A percentile compares a stretch with the other conserved stretches of the same genome.
These are phyloP conservation scores for Varanus salvator DNA, from an alignment of 2,113 vertebrate genomes.

Conservation along the genomic window DNA sequence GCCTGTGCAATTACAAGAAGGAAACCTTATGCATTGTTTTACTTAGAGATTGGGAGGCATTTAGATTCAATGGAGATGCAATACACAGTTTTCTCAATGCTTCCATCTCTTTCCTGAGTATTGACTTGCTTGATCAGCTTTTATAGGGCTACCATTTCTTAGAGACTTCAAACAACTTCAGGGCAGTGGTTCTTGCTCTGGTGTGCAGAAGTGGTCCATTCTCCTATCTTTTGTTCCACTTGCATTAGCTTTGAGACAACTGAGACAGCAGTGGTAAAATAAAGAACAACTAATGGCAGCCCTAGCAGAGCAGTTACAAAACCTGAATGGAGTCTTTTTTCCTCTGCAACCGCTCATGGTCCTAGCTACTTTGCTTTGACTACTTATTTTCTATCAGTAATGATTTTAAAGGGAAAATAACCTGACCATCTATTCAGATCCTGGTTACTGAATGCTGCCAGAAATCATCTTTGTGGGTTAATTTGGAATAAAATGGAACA, in stretches of 20 bases:
- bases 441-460: background rate
- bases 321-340: background rate
- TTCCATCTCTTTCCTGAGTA: background rate
- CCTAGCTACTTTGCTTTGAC: background rate
- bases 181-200: background rate
- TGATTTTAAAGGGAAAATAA: background rate
- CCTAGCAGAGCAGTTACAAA: background rate
- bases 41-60: fast-evolving
- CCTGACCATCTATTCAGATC: background rate
- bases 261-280: background rate
- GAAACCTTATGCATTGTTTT: background rate
- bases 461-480: too few species aligned
- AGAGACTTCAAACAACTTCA: background rate
- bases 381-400: background rate
- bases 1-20: background rate
- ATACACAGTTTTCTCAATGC: background rate
- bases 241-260: background rate
- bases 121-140: background rate
- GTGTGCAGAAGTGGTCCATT: background rate
- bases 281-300: background rate
- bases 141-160: background rate
- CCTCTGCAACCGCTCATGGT: background rate
- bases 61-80: background rate
- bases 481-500: too few species aligned
- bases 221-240: background rate